These are phyloP conservation scores for Capitulum mitella DNA, from an alignment of 2,888 invertebrate genomes.

Conservation along the genomic window DNA sequence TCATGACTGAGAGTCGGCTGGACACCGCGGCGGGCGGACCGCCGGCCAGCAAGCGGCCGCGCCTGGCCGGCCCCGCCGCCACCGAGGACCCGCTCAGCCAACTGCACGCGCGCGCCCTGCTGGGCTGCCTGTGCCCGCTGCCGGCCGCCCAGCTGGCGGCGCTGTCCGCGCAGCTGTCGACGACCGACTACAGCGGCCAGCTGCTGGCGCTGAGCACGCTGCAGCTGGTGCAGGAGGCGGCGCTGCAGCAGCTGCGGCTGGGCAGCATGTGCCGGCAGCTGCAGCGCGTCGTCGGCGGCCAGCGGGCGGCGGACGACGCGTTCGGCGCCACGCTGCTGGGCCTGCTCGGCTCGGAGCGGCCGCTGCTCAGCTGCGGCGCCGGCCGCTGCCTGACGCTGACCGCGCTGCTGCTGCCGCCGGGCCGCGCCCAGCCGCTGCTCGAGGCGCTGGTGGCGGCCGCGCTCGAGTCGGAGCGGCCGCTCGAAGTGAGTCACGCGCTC, in stretches of 20 bases:
- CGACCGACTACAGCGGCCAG: not conserved
- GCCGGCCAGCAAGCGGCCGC: constrained; percentile 12
- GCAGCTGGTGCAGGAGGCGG: constrained; percentile 25
- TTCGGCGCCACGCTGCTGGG: not conserved
- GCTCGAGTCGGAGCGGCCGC: constrained; percentile 19
- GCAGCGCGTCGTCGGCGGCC: constrained; percentile 7
- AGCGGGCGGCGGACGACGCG: not conserved
- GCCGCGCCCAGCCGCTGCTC: constrained; percentile 7
- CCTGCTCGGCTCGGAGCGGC: not conserved
- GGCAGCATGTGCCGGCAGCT: constrained; percentile 20
- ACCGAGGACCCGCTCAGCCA: not conserved
- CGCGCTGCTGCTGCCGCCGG: constrained; percentile 1
- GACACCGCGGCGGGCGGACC: not conserved
- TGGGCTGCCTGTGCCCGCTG: constrained; percentile 15
- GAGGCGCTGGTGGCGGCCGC: constrained; percentile 10
- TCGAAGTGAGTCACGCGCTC: constrained; percentile 16
- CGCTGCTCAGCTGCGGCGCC: constrained; percentile 14
- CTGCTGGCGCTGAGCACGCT: constrained; percentile 21
- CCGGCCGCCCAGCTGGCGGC: constrained; percentile 8
- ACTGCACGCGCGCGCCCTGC: constrained; percentile 14
- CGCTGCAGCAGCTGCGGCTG: constrained; percentile 22
- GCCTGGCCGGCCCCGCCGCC: not conserved
- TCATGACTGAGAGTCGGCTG: constrained; percentile 1
- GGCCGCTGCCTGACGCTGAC: constrained; percentile 16
- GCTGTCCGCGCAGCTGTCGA: constrained; percentile 1